These are phyloP conservation scores for Lycocerus yunnanus DNA, from an alignment of 2,888 invertebrate species.

Conservation along the genomic window DNA sequence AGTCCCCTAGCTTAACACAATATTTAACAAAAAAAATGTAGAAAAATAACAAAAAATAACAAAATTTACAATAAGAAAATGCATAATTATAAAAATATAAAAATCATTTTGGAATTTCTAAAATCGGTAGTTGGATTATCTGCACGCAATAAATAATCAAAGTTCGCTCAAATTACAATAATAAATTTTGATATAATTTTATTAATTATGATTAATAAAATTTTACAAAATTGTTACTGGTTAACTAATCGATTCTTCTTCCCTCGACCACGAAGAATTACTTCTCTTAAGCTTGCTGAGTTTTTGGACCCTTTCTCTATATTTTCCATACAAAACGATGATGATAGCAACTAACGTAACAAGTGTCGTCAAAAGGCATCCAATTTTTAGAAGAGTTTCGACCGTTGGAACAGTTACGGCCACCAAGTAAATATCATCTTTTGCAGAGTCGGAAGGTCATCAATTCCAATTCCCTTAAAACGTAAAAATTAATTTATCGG, in stretches of 20 bases:
- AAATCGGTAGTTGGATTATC: not conserved
- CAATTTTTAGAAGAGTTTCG: constrained; percentile 6
- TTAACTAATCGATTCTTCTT: not conserved
- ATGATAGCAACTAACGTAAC: not conserved
- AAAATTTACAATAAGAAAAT: not conserved
- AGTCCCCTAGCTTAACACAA: not conserved
- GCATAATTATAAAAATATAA: too few relatives aligned
- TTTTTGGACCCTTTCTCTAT: not conserved
- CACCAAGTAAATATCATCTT: not conserved
- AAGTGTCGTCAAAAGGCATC: not conserved
- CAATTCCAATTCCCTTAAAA: not conserved
- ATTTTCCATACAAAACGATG: constrained; percentile 4
- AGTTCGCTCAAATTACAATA: not conserved
- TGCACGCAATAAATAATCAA: not conserved
- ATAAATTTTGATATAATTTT: not conserved
- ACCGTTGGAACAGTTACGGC: constrained; percentile 1
- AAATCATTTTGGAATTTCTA: not conserved
- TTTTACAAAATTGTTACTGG: not conserved
- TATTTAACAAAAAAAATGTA: not conserved
- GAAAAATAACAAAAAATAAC: not conserved
- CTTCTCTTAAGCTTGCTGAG: not conserved
- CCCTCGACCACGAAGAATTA: not conserved
- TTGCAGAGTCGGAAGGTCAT: not conserved
- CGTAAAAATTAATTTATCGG: not conserved
- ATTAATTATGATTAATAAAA: not conserved